phyloP scores from a whole-genome alignment of 2,888 invertebrate species.

The Galerucella calmariensis region DNA sequence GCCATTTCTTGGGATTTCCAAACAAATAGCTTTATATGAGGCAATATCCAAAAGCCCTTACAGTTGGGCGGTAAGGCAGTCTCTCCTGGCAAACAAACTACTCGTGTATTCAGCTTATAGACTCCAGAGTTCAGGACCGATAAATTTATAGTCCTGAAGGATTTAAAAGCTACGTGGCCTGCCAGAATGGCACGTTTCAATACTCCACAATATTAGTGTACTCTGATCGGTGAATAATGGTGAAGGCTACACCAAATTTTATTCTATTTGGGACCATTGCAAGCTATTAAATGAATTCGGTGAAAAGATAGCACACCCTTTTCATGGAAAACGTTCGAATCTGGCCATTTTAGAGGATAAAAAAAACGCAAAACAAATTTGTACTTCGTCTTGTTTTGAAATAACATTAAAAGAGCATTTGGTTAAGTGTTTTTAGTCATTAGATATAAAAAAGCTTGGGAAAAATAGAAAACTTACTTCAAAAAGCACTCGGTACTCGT shows the following conservation, averaged over 20 bases:
- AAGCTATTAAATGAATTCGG: slow-evolving; percentile 18
- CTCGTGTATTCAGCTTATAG: slow-evolving; percentile 53
- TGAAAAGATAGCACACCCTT: neutral
- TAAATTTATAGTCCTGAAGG: slow-evolving; percentile 58
- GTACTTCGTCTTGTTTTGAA: no score
- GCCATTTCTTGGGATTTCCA: slow-evolving; percentile 30
- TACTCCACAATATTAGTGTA: slow-evolving; percentile 44
- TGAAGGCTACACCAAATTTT: slow-evolving; percentile 27
- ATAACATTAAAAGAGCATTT: no score
- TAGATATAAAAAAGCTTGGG: no score
- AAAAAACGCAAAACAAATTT: no score
- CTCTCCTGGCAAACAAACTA: slow-evolving; percentile 55
- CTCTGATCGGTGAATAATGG: slow-evolving; percentile 42
- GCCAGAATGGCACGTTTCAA: slow-evolving; percentile 37
- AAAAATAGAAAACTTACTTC: no score
- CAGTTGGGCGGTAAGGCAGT: slow-evolving; percentile 32
- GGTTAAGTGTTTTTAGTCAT: no score
- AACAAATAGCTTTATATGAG: slow-evolving; percentile 35
- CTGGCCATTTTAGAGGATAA: no score
- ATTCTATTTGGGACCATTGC: slow-evolving; percentile 25
- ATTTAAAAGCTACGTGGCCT: slow-evolving; percentile 49
- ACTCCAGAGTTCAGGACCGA: slow-evolving; percentile 52
- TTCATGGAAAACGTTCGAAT: neutral
- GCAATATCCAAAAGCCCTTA: slow-evolving; percentile 33
- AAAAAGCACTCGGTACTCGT: no score